These are phyloP conservation scores for Misgurnus mizolepis DNA, from an alignment of 2,113 vertebrate genomes.

Conservation along the genomic window DNA sequence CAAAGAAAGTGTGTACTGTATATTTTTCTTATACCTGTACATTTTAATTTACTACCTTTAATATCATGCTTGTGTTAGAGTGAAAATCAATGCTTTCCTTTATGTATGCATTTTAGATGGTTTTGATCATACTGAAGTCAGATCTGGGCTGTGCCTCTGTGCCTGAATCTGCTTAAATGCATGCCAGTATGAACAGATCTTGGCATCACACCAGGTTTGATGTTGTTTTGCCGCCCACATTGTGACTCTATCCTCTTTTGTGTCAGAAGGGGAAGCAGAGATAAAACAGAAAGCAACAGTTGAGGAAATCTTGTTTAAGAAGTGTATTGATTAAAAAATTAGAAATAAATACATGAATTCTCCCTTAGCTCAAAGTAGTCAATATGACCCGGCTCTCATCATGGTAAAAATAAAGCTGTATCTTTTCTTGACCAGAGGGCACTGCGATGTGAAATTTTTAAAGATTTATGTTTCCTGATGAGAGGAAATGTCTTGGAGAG, in stretches of 20 bases:
- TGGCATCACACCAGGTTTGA: conserved; percentile 39
- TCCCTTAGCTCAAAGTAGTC: not conserved
- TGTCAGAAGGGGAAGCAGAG: conserved; percentile 42
- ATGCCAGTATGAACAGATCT: conserved; percentile 12
- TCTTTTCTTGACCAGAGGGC: not conserved
- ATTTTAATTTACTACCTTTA: conserved; percentile 1
- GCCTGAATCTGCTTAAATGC: conserved; percentile 13
- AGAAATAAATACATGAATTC: conserved; percentile 15
- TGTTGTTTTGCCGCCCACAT: conserved; percentile 43
- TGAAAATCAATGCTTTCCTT: conserved; percentile 26
- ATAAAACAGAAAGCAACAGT: conserved; percentile 29
- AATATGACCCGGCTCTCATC: not conserved
- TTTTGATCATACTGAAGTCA: conserved; percentile 32
- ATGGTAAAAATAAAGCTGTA: not conserved
- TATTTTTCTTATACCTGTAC: conserved; percentile 5
- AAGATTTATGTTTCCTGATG: not conserved
- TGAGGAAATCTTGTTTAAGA: conserved; percentile 9
- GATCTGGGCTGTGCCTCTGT: conserved; percentile 36
- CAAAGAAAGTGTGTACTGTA: not conserved
- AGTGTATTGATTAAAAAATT: conserved; percentile 41
- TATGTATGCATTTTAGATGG: conserved; percentile 18
- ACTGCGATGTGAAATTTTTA: not conserved
- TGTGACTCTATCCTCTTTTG: conserved; percentile 5
- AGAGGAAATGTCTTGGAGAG: not conserved
- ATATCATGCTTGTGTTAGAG: conserved; percentile 3